Percentiles rank a stretch among this genome's conserved stretches.
Conservation (phyloP, 2,888 invertebrate species). For the Allacma fusca region DNA sequence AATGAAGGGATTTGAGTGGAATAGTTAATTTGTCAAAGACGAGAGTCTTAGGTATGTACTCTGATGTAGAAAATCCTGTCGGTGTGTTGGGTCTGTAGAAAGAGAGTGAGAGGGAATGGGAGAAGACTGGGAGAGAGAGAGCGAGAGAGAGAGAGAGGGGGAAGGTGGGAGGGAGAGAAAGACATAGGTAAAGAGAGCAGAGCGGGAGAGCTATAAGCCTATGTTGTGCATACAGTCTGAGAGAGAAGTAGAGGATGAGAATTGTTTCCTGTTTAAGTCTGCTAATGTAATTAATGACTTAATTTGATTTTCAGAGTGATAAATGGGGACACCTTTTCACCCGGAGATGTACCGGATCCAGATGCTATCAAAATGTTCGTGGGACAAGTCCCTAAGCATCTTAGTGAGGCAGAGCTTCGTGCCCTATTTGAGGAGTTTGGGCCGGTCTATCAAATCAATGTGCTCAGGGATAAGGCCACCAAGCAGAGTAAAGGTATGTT, state of each 20-base stretch:
- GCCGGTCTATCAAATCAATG: conserved; percentile 96
- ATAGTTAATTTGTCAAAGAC: conserved; percentile 44
- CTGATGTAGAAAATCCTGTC: background rate
- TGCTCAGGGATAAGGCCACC: conserved; percentile 94
- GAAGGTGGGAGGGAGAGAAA: conserved; percentile 9
- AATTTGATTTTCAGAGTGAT: conserved; percentile 59
- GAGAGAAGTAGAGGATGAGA: conserved; percentile 18
- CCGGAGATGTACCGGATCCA: conserved; percentile 77
- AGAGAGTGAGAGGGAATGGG: background rate
- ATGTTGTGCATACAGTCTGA: background rate
- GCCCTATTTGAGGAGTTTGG: conserved; percentile 98
- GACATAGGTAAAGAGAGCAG: background rate
- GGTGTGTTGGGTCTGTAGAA: background rate
- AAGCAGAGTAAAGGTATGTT: conserved; percentile 94
- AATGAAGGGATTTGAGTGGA: conserved; percentile 43
- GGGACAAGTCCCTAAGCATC: conserved; percentile 94
- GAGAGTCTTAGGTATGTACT: too few relatives aligned
- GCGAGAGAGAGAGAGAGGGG: background rate
- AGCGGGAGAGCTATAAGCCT: background rate
- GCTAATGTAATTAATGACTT: conserved; percentile 45
- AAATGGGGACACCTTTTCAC: conserved; percentile 61
- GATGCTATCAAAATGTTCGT: conserved; percentile 99
- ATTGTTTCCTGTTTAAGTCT: conserved; percentile 43
- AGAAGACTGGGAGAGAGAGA: background rate
- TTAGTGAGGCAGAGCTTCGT: conserved; percentile 96